A percentile compares a stretch with the other conserved stretches of the same genome.
These are phyloP conservation scores for Barnardius zonarius DNA, from an alignment of 2,113 vertebrate species.

Conservation along the genomic window DNA sequence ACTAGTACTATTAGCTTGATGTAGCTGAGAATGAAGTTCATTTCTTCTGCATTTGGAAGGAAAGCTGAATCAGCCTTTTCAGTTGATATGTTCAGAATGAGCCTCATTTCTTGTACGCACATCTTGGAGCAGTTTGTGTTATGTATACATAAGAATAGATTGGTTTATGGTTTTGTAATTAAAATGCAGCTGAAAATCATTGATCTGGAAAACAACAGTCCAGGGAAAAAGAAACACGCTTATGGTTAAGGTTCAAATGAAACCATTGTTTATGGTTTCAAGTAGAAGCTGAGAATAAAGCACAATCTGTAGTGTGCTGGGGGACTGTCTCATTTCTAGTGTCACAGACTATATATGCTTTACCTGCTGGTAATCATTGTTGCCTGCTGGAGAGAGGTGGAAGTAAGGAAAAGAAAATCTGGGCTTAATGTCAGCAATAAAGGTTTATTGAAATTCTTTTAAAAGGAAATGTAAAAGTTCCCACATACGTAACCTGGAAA, in stretches of 20 bases:
- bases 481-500: neutral
- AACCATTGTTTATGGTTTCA: neutral
- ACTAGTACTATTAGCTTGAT: neutral
- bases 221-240: neutral
- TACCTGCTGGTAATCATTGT: neutral
- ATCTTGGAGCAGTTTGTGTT: neutral
- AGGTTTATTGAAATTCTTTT: neutral
- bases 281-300: neutral
- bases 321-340: neutral
- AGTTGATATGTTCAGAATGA: neutral
- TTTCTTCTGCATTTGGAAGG: neutral
- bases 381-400: neutral
- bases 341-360: neutral
- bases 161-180: slow-evolving; percentile 14
- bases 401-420: neutral
- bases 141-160: neutral
- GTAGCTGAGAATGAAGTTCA: neutral
- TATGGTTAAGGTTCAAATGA: neutral
- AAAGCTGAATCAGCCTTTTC: neutral
- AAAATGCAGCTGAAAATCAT: slow-evolving; percentile 22
- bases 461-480: neutral
- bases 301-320: neutral
- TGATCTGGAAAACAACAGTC: neutral
- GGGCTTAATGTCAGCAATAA: neutral
- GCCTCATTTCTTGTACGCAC: neutral